phyloP scores from a whole-genome alignment of 35 echinoderm and acorn worm genomes.

The Diadema setosum region DNA sequence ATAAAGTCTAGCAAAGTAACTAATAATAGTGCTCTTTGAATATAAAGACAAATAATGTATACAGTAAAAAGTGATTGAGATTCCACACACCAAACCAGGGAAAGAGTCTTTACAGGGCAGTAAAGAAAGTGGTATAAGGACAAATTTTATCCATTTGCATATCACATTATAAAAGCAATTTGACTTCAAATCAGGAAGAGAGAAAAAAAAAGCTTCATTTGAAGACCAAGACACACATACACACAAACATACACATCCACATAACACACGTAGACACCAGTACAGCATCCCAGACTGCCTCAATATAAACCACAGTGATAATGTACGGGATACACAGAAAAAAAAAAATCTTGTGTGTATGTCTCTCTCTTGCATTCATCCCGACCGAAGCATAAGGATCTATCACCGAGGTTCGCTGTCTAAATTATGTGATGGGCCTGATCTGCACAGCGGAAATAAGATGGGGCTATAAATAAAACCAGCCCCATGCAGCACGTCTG shows the following conservation, averaged over 20 bases:
- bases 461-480: constrained; percentile 18
- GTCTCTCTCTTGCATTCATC: not conserved
- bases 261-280: not conserved
- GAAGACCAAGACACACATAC: not conserved
- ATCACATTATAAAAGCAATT: too few species aligned
- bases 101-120: too few species aligned
- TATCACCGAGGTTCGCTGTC: not conserved
- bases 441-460: constrained; percentile 27
- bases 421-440: constrained; percentile 26
- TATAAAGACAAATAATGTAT: too few species aligned
- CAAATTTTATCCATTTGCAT: too few species aligned
- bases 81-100: too few species aligned
- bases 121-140: too few species aligned
- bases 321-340: not conserved
- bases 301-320: not conserved
- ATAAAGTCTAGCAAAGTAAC: too few species aligned
- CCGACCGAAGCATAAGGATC: not conserved
- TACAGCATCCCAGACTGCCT: not conserved
- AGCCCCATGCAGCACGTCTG: not conserved
- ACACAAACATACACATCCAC: not conserved
- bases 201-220: too few species aligned
- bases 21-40: too few species aligned
- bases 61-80: too few species aligned
- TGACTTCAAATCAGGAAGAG: too few species aligned
- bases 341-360: too few species aligned